Percentiles rank a stretch among this genome's conserved stretches.
Conservation (phyloP, 2,113 vertebrate genomes). For the Rhinoderma darwinii region DNA sequence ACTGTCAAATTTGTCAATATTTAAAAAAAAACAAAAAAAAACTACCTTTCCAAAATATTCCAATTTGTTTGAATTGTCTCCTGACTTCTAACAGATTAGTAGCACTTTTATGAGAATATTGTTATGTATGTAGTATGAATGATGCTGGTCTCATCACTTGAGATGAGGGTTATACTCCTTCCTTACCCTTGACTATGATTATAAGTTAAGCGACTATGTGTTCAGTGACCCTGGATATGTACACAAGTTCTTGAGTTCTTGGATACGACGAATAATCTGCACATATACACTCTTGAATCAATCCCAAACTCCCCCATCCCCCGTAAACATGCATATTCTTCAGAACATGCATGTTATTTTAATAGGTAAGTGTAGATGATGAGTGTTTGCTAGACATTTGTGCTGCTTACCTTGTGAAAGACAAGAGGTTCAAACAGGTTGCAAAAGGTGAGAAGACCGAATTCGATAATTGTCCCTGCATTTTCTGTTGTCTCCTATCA, state of each 20-base stretch:
- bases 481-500: too few species aligned
- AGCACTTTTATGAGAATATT: conserved; percentile 4
- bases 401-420: neutral
- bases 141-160: neutral
- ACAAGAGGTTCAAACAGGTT: neutral
- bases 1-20: conserved; percentile 35
- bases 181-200: neutral
- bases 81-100: neutral
- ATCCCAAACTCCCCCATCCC: too few species aligned
- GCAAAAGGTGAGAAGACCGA: neutral
- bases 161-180: neutral
- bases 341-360: too few species aligned
- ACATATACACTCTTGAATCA: too few species aligned
- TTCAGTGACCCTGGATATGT: too few species aligned
- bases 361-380: too few species aligned
- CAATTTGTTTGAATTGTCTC: neutral
- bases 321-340: too few species aligned
- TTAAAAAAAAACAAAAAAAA: conserved; percentile 31
- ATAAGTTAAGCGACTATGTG: too few species aligned
- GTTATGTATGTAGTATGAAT: neutral
- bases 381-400: neutral
- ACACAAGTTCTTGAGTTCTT: too few species aligned
- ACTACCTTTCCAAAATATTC: neutral
- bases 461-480: too few species aligned
- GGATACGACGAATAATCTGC: too few species aligned